A percentile compares a stretch with the other conserved stretches of the same genome.
These are phyloP conservation scores for Onychomys leucogaster DNA, from an alignment of 2,797 vertebrate species.

Conservation along the genomic window DNA sequence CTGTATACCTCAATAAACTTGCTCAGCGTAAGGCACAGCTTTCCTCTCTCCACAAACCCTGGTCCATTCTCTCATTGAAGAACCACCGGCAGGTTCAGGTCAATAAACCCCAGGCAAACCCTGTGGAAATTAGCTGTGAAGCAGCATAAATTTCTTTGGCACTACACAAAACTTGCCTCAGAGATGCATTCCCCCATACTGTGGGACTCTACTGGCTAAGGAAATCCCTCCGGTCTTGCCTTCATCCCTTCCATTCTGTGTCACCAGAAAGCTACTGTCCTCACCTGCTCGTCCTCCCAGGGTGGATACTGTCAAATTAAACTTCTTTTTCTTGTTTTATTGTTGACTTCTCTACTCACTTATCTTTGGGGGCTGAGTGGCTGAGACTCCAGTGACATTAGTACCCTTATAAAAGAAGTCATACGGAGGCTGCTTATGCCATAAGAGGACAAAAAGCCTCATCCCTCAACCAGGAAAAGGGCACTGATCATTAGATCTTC, in stretches of 20 bases:
- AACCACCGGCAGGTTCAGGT: too few species aligned
- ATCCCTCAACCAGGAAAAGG: neutral
- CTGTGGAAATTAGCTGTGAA: neutral
- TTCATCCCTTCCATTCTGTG: neutral
- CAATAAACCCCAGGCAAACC: too few species aligned
- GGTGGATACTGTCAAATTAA: neutral
- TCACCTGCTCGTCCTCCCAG: neutral
- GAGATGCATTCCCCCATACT: neutral
- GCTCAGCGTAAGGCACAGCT: neutral
- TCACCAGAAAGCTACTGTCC: neutral
- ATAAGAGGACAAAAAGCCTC: neutral
- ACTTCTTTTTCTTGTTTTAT: neutral
- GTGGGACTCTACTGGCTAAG: neutral
- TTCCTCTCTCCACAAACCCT: neutral
- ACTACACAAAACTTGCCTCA: neutral
- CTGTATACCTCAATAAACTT: neutral
- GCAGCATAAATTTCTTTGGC: neutral
- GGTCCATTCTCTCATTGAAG: too few species aligned
- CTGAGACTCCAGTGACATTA: neutral
- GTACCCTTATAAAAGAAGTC: neutral
- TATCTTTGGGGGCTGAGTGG: neutral
- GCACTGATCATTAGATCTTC: neutral
- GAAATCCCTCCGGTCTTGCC: neutral
- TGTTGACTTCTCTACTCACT: neutral
- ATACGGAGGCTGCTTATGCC: neutral